These are phyloP conservation scores for Pygoscelis adeliae DNA, from an alignment of 2,113 vertebrate species.

Conservation along the genomic window DNA sequence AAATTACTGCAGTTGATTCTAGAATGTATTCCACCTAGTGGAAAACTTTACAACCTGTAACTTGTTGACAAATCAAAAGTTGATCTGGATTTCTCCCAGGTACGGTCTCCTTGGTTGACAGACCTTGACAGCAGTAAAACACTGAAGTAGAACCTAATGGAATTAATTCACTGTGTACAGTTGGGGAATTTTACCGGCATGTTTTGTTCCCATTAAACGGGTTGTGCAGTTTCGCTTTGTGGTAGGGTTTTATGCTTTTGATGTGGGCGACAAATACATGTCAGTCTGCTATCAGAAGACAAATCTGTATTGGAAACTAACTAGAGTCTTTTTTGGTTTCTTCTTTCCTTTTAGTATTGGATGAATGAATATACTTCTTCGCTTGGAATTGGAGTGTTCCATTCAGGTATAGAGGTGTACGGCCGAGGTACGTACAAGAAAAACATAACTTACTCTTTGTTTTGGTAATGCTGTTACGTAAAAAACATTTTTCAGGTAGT, in stretches of 20 bases:
- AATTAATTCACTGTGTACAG: not conserved
- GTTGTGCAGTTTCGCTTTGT: not conserved
- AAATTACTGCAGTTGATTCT: not conserved
- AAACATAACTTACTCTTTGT: not conserved
- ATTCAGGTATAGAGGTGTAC: conserved; percentile 98
- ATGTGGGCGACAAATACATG: not conserved
- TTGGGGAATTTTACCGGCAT: not conserved
- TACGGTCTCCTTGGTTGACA: not conserved
- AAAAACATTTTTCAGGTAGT: not conserved
- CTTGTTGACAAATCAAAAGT: not conserved
- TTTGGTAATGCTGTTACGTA: not conserved
- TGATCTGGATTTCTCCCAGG: not conserved
- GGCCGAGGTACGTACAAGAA: conserved; percentile 88
- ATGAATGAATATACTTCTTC: conserved; percentile 99
- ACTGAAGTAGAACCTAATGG: not conserved
- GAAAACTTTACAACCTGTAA: not conserved
- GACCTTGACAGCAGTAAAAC: not conserved
- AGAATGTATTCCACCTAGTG: not conserved
- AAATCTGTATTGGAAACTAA: not conserved
- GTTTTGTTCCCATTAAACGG: not conserved
- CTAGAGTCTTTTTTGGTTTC: not conserved
- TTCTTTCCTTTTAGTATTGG: conserved; percentile 86
- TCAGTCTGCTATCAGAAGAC: not conserved
- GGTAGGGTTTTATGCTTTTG: not conserved
- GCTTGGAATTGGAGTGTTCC: conserved; percentile 97